A percentile compares a stretch with the other conserved stretches of the same genome.
phyloP scores from a whole-genome alignment of 92 coral and sea anemone genomes.

The Epizoanthus scotinus region DNA sequence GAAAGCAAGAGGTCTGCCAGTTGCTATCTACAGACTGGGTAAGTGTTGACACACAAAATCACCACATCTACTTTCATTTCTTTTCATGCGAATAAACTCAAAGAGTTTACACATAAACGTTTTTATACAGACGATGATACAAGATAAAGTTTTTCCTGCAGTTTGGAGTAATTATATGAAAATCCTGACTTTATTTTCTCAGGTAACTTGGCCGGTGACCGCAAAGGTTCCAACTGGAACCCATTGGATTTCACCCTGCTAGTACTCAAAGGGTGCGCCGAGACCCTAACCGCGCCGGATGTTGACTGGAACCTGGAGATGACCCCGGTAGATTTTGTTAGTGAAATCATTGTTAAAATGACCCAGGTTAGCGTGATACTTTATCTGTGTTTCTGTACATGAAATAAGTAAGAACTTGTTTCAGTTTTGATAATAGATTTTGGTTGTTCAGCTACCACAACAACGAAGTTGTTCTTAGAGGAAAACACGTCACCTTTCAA shows the following conservation, averaged over 20 bases:
- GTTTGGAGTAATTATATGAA: background rate
- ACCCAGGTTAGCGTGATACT: slow-evolving; percentile 62
- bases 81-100: no score
- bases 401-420: no score
- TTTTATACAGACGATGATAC: no score
- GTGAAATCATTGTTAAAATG: slow-evolving; percentile 82
- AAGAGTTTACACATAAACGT: no score
- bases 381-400: background rate
- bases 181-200: background rate
- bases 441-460: background rate
- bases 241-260: slow-evolving; percentile 81
- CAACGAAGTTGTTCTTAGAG: no score
- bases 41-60: background rate
- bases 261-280: slow-evolving; percentile 72
- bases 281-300: slow-evolving; percentile 76
- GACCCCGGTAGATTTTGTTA: slow-evolving; percentile 90
- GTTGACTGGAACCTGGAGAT: slow-evolving; percentile 85
- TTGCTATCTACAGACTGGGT: slow-evolving; percentile 82
- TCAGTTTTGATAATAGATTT: no score
- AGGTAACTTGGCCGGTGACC: slow-evolving; percentile 87
- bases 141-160: no score
- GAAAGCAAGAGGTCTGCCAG: slow-evolving; percentile 80
- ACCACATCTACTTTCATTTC: no score
- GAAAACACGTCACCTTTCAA: no score
- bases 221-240: slow-evolving; percentile 72